A percentile compares a stretch with the other conserved stretches of the same genome.
phyloP scores from a whole-genome alignment of 2,888 invertebrate genomes.

The Netelia virgata region DNA sequence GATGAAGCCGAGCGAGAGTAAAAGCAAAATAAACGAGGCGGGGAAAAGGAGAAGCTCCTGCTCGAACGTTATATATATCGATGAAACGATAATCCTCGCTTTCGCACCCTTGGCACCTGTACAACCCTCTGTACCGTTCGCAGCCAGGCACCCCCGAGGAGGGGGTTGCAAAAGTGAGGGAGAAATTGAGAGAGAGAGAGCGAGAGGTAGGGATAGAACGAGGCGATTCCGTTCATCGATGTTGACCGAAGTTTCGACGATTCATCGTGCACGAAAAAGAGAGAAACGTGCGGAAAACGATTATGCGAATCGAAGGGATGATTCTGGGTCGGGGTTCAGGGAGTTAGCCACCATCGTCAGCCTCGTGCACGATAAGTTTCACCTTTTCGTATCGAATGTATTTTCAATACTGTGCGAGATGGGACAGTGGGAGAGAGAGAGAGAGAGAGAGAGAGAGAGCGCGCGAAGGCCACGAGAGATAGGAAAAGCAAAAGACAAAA shows the following conservation, averaged over 20 bases:
- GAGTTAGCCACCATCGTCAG: slow-evolving; percentile 52
- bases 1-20: slow-evolving; percentile 58
- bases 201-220: slow-evolving; percentile 53
- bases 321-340: slow-evolving; percentile 50
- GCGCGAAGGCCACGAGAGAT: slow-evolving; percentile 44
- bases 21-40: slow-evolving; percentile 67
- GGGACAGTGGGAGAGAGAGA: slow-evolving; percentile 5
- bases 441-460: slow-evolving; percentile 30
- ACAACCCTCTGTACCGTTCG: slow-evolving; percentile 57
- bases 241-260: slow-evolving; percentile 84
- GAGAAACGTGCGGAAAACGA: slow-evolving; percentile 71
- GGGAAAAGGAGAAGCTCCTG: slow-evolving; percentile 72
- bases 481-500: slow-evolving; percentile 78
- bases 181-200: slow-evolving; percentile 15
- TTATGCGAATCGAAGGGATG: slow-evolving; percentile 65
- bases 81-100: slow-evolving; percentile 73
- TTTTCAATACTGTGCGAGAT: slow-evolving; percentile 75
- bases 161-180: slow-evolving; percentile 39
- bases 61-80: slow-evolving; percentile 5
- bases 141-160: slow-evolving; percentile 53
- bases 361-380: slow-evolving; percentile 63
- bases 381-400: slow-evolving; percentile 77
- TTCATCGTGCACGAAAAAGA: slow-evolving; percentile 78
- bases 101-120: slow-evolving; percentile 72
- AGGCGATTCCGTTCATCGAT: slow-evolving; percentile 75